Evolutionary conservation across 2,113 vertebrate genomes (phyloP).

Genomic region (Nibea coibor): DNA sequence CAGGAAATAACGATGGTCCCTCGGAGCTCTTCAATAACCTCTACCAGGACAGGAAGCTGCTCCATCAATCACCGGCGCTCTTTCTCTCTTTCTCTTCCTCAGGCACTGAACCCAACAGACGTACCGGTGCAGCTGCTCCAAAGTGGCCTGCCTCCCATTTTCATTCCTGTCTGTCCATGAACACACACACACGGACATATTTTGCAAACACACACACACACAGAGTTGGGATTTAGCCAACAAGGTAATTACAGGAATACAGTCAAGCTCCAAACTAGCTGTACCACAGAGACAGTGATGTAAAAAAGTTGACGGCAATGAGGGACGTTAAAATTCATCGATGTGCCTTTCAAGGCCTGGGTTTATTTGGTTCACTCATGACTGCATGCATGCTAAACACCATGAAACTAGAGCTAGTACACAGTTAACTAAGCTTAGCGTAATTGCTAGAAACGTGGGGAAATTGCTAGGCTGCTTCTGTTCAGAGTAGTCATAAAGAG

Average conservation of each 20-base stretch:
- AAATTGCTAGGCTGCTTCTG: not conserved
- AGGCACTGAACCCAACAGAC: slow-evolving; percentile 33
- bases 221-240: slow-evolving; percentile 60
- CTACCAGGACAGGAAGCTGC: slow-evolving; percentile 63
- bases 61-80: slow-evolving; percentile 66
- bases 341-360: not conserved
- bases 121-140: slow-evolving; percentile 60
- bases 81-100: slow-evolving; percentile 47
- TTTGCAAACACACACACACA: slow-evolving; percentile 41
- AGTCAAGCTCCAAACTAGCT: not conserved
- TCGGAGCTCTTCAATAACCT: slow-evolving; percentile 63
- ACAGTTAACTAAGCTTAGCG: not conserved
- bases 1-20: slow-evolving; percentile 65
- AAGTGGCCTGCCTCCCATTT: slow-evolving; percentile 64
- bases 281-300: slow-evolving; percentile 45
- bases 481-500: not conserved
- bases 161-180: slow-evolving; percentile 66
- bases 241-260: slow-evolving; percentile 70
- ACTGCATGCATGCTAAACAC: no score
- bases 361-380: no score
- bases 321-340: slow-evolving; percentile 21
- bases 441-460: not conserved
- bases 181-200: slow-evolving; percentile 41
- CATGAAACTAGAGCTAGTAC: no score
- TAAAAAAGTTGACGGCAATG: slow-evolving; percentile 44